These are phyloP conservation scores for Actinemys pallida DNA, from an alignment of 2,113 vertebrate genomes.

Conservation along the genomic window DNA sequence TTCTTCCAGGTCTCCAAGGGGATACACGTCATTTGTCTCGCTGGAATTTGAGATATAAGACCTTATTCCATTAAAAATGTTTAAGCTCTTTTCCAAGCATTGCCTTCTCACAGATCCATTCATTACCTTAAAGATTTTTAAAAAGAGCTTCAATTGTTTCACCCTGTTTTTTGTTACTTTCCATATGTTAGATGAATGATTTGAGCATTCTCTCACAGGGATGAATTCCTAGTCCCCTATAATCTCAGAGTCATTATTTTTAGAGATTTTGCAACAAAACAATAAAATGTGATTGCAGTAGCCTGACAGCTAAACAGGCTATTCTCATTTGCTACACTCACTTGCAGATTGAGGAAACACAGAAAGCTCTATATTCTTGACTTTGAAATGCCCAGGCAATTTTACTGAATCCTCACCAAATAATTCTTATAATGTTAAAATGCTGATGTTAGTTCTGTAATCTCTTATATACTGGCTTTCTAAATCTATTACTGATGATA, in stretches of 20 bases:
- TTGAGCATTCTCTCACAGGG: neutral
- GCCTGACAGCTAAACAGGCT: neutral
- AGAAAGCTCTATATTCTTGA: neutral
- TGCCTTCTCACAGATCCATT: neutral
- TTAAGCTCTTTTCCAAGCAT: neutral
- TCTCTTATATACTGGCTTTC: neutral
- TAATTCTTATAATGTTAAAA: neutral
- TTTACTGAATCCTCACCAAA: neutral
- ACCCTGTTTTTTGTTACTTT: neutral
- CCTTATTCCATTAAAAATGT: accelerated
- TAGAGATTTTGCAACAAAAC: neutral
- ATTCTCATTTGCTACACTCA: neutral
- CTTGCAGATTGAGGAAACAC: neutral
- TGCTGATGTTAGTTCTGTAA: neutral
- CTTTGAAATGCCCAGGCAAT: neutral
- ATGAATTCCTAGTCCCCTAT: neutral
- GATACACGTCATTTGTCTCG: neutral
- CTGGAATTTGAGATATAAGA: neutral
- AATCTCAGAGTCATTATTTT: neutral
- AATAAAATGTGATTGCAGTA: neutral
- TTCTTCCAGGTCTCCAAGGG: neutral
- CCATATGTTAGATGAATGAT: neutral
- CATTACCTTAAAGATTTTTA: neutral
- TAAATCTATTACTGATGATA: neutral
- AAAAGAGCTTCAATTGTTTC: neutral